Base-by-base conservation (phyloP, 1,140 invertebrate species). In the Drosophila leontia region DNA sequence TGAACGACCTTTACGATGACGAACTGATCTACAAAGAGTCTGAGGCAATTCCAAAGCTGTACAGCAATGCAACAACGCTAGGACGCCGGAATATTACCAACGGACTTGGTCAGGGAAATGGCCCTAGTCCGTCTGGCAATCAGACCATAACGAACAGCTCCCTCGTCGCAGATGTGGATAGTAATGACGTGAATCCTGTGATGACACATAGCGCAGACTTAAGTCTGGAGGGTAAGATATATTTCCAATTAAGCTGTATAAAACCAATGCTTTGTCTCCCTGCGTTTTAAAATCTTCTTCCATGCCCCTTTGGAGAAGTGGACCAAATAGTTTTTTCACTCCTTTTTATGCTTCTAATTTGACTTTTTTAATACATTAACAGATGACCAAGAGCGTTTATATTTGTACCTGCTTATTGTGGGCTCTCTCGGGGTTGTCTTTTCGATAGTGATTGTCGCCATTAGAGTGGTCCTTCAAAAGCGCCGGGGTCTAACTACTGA, bases 311-410 rank as follows among this genome's bases (percentile, higher is more conserved):
- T 29, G 26, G 26, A 29, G 26, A 29, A 29, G 26, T 29, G 26
- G 26, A 29, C 26, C 13, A 3, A 7, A 1, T 8, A 3, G n/a
- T 34, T 23, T 37, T 45, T 34, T 62, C 26, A 58, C 19, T 15
- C 7, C 35, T 35, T 13, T 1, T 41, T 53, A 11, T 45, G 9
- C 3, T 11, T 17, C 37, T 3, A 60, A 42, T 35, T n/a, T 9
- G 26, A 29, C 39, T 55, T 37, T 2, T 37, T 23, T 26, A 7
- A 39, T 29, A n/a, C 65, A 45, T 6, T 39, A 35, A 47, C 94
- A 97, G 97, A 95, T 83, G 96, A 97, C 92, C 94, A 95, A 81
- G 96, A 97, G 85, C 96, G 96, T 63, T 95, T 97, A 72, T 96
- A 96, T 91, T 93, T 97, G 57, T 97, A 97, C 94, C 93, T 97